phyloP scores from a whole-genome alignment of 2,113 vertebrate species.

The Charadrius vociferus region DNA sequence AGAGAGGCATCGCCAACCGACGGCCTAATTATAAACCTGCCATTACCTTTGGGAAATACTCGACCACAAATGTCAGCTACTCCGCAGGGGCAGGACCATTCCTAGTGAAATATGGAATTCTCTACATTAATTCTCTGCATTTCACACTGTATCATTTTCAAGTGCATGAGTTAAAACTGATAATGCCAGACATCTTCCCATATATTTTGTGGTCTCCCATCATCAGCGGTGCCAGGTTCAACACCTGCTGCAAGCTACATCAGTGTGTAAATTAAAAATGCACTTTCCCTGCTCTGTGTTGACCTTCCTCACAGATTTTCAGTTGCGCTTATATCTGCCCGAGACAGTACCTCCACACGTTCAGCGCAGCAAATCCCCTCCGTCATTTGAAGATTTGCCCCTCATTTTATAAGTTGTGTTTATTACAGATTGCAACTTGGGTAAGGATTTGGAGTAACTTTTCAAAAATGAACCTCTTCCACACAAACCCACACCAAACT shows the following conservation, averaged over 20 bases:
- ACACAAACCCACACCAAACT: background rate
- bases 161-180: background rate
- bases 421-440: background rate
- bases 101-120: background rate
- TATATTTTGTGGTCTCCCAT: background rate
- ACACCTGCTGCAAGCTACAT: background rate
- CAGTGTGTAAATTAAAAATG: slow-evolving; percentile 22
- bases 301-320: background rate
- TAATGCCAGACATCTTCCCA: background rate
- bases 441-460: background rate
- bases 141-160: background rate
- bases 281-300: background rate
- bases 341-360: background rate
- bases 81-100: background rate
- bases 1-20: background rate
- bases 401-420: background rate
- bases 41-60: background rate
- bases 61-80: background rate
- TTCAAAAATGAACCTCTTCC: background rate
- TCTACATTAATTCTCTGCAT: background rate
- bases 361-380: background rate
- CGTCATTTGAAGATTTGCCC: background rate
- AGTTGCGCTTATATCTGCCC: background rate
- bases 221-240: background rate
- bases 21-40: slow-evolving; percentile 17